Base-by-base conservation (phyloP, 2,113 vertebrate species). In the Sapajus apella region DNA sequence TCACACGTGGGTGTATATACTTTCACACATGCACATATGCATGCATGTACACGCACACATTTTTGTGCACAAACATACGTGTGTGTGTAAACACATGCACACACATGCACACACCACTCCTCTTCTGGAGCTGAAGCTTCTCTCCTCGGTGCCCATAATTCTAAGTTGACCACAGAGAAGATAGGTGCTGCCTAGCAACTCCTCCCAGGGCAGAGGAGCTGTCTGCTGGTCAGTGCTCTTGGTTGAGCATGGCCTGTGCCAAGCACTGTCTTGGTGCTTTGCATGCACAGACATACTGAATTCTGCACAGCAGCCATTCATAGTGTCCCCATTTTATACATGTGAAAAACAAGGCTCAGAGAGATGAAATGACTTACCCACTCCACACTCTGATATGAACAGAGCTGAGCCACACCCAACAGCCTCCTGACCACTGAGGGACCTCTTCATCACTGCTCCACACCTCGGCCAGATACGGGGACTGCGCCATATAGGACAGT, bases 401-500 rank as follows among this genome's bases (percentile, higher is more conserved):
- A 87, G 79, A 58, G 45, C 68, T 55, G 79, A 47, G 43, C 68
- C 70, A 23, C 0, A 3, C 9, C 35, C 70, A 18, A 64, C 5
- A 14, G 45, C 40, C 14, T 32, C n/a, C 91, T 23, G 30, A 40
- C 45, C 14, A 2, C 27, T 10, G 27, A 56, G 8, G 75, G 45
- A 18, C 23, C 7, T 77, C 12, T 17, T 25, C n/a, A 6, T 52
- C 27, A 3, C 58, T 8, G 32, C 58, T 47, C 7, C 55, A 20
- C 16, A 17, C 73, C 66, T 56, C 1, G 0, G n/a, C 61, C 64
- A 25, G 58, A 72, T 13, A 2, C 8, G 30, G 85, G 40, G 13
- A 2, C 52, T 6, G 35, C 10, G 61, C 79, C 43, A 4, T 1
- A 2, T 40, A 0, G 0, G 5, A 13, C 32, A 17, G 58, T 47